Conservation (phyloP, 2,888 invertebrate genomes). For the Eupithecia tripunctaria region DNA sequence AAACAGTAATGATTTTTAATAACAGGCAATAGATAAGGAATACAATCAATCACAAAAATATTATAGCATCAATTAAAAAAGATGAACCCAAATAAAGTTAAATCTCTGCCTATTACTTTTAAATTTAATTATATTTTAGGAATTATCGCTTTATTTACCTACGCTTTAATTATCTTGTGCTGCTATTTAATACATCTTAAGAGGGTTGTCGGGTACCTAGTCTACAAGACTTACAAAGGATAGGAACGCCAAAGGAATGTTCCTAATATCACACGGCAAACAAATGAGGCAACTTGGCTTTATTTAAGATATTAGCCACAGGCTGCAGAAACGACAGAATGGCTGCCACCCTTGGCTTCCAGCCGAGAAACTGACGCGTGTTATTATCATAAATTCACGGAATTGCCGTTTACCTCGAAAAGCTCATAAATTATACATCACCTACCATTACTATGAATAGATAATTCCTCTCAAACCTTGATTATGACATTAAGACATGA, state of each 20-base stretch:
- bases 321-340: background rate
- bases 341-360: background rate
- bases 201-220: background rate
- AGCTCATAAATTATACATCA: background rate
- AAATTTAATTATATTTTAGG: background rate
- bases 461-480: background rate
- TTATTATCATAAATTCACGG: background rate
- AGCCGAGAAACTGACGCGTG: background rate
- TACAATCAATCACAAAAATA: too few relatives aligned
- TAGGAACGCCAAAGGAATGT: background rate
- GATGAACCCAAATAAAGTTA: too few relatives aligned
- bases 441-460: constrained; percentile 4
- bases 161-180: background rate
- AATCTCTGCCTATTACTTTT: background rate
- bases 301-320: background rate
- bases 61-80: too few relatives aligned
- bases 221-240: background rate
- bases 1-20: too few relatives aligned
- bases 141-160: background rate
- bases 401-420: background rate
- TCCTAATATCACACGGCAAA: too few relatives aligned
- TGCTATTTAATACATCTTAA: background rate
- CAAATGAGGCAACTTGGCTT: background rate
- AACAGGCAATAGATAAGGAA: too few relatives aligned
- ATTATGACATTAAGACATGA: too few relatives aligned